phyloP scores from a whole-genome alignment of 2,888 invertebrate genomes.

The Steinernema scapterisci region DNA sequence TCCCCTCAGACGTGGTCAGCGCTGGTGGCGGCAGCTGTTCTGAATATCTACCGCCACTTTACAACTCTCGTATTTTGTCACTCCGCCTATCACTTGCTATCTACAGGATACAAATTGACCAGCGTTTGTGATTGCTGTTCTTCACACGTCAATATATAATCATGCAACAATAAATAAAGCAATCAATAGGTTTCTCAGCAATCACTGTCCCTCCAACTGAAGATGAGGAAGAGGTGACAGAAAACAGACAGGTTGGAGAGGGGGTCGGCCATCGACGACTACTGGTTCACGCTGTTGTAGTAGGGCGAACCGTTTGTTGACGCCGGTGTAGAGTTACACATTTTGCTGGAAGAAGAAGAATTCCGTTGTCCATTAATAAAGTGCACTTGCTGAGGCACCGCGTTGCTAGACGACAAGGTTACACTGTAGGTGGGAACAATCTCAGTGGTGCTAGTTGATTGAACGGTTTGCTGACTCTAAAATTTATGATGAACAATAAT shows the following conservation, averaged over 20 bases:
- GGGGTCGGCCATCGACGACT: neutral
- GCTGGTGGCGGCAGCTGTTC: constrained; percentile 27
- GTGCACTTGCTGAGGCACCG: constrained; percentile 12
- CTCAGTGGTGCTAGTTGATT: constrained; percentile 17
- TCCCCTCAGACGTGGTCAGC: constrained; percentile 14
- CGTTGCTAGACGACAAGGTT: constrained; percentile 25
- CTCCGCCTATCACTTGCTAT: constrained; percentile 14
- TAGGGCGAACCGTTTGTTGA: constrained; percentile 7
- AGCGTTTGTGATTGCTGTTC: neutral
- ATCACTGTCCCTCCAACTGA: neutral
- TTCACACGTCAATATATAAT: constrained; percentile 7
- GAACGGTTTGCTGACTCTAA: constrained; percentile 15
- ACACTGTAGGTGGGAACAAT: constrained; percentile 29
- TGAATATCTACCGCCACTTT: constrained; percentile 29
- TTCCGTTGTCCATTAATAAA: constrained; percentile 17
- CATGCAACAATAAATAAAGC: neutral
- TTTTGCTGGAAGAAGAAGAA: neutral
- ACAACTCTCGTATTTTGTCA: constrained; percentile 10
- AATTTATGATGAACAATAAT: constrained; percentile 18
- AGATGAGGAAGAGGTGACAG: neutral
- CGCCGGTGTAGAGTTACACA: constrained; percentile 1
- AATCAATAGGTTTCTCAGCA: too few relatives aligned
- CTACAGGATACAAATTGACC: constrained; percentile 7
- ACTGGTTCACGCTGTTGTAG: constrained; percentile 7
- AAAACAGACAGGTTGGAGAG: neutral